Evolutionary conservation across 2,113 vertebrate genomes (phyloP).

Genomic region (Mionectes macconnelli): DNA sequence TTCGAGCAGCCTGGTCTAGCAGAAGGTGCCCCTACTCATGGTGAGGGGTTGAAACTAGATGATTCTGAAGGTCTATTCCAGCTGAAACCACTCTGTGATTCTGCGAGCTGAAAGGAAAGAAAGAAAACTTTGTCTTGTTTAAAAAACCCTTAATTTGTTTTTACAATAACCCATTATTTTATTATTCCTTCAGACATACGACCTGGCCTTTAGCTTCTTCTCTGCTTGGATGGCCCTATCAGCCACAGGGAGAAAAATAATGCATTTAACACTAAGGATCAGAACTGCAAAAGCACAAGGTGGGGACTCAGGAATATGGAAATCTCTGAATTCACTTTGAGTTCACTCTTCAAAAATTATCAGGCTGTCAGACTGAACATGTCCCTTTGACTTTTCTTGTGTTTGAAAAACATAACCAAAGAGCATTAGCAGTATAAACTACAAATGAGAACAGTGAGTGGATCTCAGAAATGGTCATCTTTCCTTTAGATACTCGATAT

Average conservation of each 20-base stretch:
- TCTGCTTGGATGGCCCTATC: background rate
- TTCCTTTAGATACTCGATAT: background rate
- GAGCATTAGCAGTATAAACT: background rate
- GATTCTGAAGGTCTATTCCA: background rate
- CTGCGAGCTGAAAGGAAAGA: background rate
- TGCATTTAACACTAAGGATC: background rate
- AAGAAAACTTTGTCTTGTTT: background rate
- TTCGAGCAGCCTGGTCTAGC: background rate
- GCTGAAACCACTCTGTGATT: background rate
- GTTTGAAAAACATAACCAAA: background rate
- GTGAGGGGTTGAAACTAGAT: fast-evolving
- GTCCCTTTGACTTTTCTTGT: background rate
- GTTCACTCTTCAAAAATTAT: background rate
- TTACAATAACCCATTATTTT: background rate
- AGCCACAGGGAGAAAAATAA: background rate
- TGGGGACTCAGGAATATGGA: background rate
- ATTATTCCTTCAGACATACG: background rate
- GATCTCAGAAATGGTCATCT: background rate
- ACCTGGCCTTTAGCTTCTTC: background rate
- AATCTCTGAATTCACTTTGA: background rate
- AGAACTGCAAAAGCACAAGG: background rate
- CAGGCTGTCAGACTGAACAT: background rate
- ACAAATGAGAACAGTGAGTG: background rate
- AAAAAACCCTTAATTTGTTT: background rate
- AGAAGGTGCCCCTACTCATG: background rate